Base-by-base conservation (phyloP, 2,888 invertebrate species). In the Blomia tropicalis region DNA sequence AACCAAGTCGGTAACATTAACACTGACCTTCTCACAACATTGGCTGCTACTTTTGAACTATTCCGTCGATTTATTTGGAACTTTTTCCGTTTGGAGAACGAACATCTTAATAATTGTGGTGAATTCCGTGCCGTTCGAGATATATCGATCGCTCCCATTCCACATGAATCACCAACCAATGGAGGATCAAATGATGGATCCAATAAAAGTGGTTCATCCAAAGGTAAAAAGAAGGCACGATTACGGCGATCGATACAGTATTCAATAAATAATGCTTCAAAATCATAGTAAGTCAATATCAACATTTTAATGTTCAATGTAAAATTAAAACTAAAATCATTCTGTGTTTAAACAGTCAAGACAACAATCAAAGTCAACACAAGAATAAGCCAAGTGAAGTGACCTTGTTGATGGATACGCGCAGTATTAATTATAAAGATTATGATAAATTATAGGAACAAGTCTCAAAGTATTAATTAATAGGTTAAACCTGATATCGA, bases 91-190 rank as follows among this genome's bases (percentile, higher is more conserved):
- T 75, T 98, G 71, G 98, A 98, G 77, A 98, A 98, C 78, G 98
- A 98, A 73, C 98, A 98, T 75, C 78, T 98, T 43, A 98, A 98
- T 77, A 99, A 98, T 77, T 96, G 96, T 77, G 98, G 98, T 74
- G 76, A 79, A 77, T 98, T 98, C 79, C 80, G 98, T 71, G 98
- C 98, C 7, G 96, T 98, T 0, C 78, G 98, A 4, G 98, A 98
- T 75, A 98, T 98, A 66, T 90, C 89, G 0, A 89, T 93, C 58
- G 91, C 90, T 47, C 92, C 92, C 1, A 80, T 92, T 14, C 14
- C 56, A 23, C 29, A 27, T 3, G 2, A 2, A 2, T 23, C 56
- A 30, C 51, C 51, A n/a, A 7, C 36, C 36, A 11, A 7, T 7
- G 7, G 7, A 7, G 36, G 7, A 11, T 36, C 36, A 17, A 36